Evolutionary conservation across 2,888 invertebrate species (phyloP), one percentile per base, ranked within the genome.

Genomic region (Chymomyza fuscimana): DNA sequence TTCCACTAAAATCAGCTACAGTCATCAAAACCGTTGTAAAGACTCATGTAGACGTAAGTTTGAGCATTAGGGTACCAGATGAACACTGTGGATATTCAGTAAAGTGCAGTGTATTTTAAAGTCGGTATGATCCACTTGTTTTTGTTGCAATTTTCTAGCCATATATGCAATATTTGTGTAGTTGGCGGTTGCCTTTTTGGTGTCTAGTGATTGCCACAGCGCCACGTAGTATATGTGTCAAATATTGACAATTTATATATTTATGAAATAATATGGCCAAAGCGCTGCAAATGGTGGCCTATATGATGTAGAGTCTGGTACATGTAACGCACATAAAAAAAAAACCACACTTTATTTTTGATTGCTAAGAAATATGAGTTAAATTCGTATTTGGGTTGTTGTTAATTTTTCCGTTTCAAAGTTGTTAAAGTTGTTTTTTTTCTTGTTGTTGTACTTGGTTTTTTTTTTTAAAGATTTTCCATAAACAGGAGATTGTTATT

Each of bases 401-500:
- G 74, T 69, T 54, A 77, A 74, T 72, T 77, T 80, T 67, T 72
- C 54, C 59, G 50, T 46, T 22, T 61, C 54, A 60, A 51, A 65
- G 56, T 54, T 67, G 52, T 51, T 71, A 22, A 9, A 63, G 78
- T 50, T 78, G 68, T 78, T 62, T 78, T 85, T 78, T 80, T 81
- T 83, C 79, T 77, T 83, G 83, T 79, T 83, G 78, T 75, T 66
- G 65, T 66, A 32, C 4, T 68, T 65, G 70, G 73, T 25, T 32
- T 32, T 32, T 32, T 32, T 32, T 32, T 32, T 32, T 5, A 5
- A 32, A 7, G 2, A 72, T 79, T 81, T 74, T 80, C 82, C 84
- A 86, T 88, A 86, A 85, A 85, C 82, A 82, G 83, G 87, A 83
- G 83, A 83, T 83, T 83, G 83, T 83, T 86, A 88, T 85, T 88